A percentile compares a stretch with the other conserved stretches of the same genome.
Evolutionary conservation across 2,113 vertebrate species (phyloP).

Genomic region (Candoia aspera): DNA sequence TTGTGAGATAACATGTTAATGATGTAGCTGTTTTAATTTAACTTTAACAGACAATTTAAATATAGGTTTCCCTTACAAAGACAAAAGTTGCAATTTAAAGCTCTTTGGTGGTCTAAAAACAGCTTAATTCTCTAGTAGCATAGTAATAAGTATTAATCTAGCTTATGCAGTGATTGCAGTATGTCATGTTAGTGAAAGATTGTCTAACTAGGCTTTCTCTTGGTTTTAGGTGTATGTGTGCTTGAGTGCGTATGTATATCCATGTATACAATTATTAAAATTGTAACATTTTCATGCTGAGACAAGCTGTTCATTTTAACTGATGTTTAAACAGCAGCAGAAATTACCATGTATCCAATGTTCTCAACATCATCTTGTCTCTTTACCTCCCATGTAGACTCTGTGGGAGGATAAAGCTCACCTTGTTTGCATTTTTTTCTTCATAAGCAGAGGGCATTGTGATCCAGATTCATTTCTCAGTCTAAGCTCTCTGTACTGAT

Average conservation of each 20-base stretch:
- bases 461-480: not conserved
- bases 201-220: constrained; percentile 78
- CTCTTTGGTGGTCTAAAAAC: constrained; percentile 83
- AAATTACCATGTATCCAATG: constrained; percentile 74
- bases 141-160: constrained; percentile 83
- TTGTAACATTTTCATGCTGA: constrained; percentile 80
- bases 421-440: constrained; percentile 79
- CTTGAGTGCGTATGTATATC: not conserved
- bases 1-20: constrained; percentile 74
- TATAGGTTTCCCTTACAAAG: constrained; percentile 81
- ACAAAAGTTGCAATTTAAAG: constrained; percentile 83
- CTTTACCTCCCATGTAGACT: constrained; percentile 72
- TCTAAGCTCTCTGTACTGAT: not conserved
- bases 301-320: constrained; percentile 83
- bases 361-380: constrained; percentile 76
- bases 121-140: constrained; percentile 80
- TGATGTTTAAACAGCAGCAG: constrained; percentile 79
- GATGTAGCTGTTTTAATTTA: constrained; percentile 76
- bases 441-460: not conserved
- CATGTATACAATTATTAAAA: constrained; percentile 54
- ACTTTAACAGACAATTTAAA: constrained; percentile 81
- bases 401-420: constrained; percentile 70
- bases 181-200: constrained; percentile 82
- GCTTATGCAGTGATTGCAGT: constrained; percentile 81
- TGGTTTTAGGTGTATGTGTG: constrained; percentile 78